phyloP scores from a whole-genome alignment of 2,113 vertebrate genomes.

The Dromiciops gliroides region DNA sequence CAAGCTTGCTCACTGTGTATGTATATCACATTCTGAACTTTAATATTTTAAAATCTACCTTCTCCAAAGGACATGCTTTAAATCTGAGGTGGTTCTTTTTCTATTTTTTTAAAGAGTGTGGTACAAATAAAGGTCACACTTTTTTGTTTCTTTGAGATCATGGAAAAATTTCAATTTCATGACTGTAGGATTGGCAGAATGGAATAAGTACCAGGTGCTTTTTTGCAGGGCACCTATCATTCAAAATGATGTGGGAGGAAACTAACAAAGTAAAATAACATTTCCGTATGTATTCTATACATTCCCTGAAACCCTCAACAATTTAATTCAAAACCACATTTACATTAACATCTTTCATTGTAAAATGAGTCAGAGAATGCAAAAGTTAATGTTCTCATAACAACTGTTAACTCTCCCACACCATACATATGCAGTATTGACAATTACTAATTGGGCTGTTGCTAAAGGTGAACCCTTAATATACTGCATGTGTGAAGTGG shows the following conservation, averaged over 20 bases:
- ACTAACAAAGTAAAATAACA: neutral
- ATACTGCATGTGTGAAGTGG: constrained; percentile 64
- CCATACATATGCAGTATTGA: neutral
- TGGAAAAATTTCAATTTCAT: constrained; percentile 46
- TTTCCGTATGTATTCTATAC: neutral
- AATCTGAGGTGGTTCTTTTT: neutral
- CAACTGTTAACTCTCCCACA: constrained; percentile 58
- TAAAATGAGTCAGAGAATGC: constrained; percentile 64
- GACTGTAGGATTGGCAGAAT: neutral
- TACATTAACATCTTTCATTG: constrained; percentile 48
- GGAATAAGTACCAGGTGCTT: constrained; percentile 9
- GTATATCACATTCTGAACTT: constrained; percentile 51
- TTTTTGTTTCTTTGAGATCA: constrained; percentile 50
- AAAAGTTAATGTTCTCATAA: constrained; percentile 69
- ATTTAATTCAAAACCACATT: neutral
- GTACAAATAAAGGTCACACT: constrained; percentile 72
- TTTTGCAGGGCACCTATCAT: neutral
- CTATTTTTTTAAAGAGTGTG: constrained; percentile 45
- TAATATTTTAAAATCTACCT: constrained; percentile 57
- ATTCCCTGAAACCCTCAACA: constrained; percentile 15
- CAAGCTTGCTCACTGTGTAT: constrained; percentile 26
- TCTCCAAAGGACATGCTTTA: constrained; percentile 39
- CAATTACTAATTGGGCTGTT: constrained; percentile 66
- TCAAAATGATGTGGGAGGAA: constrained; percentile 26
- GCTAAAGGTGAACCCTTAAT: constrained; percentile 73